Evolutionary conservation across 1,140 invertebrate genomes (phyloP).

Genomic region (Anadara kagoshimensis): DNA sequence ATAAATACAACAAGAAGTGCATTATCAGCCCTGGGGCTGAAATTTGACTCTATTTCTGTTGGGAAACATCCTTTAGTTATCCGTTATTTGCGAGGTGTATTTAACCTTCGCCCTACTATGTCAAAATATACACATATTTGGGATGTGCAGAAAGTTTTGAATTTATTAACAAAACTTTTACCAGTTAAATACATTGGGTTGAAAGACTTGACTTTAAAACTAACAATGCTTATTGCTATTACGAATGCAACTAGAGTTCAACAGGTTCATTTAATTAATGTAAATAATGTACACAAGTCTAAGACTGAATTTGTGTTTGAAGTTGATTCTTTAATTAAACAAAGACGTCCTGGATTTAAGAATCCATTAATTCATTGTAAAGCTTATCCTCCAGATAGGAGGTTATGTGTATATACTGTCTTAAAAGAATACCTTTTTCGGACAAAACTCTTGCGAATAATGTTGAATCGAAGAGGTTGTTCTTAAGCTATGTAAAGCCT

Average conservation of each 20-base stretch:
- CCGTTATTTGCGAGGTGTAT: constrained; percentile 16
- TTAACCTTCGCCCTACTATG: constrained; percentile 10
- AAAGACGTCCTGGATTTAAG: constrained; percentile 20
- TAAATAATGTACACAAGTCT: constrained; percentile 21
- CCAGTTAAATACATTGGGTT: constrained; percentile 4
- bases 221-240: constrained; percentile 13
- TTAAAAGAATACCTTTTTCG: constrained; percentile 26
- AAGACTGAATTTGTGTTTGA: constrained; percentile 18
- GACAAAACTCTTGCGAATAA: constrained; percentile 6
- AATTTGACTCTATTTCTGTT: neutral
- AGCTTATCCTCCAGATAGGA: constrained; percentile 26
- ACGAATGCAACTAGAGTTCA: constrained; percentile 15
- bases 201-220: constrained; percentile 18
- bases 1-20: neutral
- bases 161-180: constrained; percentile 15
- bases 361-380: constrained; percentile 4
- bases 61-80: constrained; percentile 37
- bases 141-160: constrained; percentile 21
- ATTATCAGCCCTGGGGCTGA: neutral
- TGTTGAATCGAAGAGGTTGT: neutral
- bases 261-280: constrained; percentile 6
- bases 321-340: constrained; percentile 15
- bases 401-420: constrained; percentile 18
- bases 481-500: neutral
- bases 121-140: constrained; percentile 2